Evolutionary conservation across 2,797 vertebrate genomes (phyloP), one percentile per base, ranked within the genome.

Genomic region (Spheniscus humboldti): DNA sequence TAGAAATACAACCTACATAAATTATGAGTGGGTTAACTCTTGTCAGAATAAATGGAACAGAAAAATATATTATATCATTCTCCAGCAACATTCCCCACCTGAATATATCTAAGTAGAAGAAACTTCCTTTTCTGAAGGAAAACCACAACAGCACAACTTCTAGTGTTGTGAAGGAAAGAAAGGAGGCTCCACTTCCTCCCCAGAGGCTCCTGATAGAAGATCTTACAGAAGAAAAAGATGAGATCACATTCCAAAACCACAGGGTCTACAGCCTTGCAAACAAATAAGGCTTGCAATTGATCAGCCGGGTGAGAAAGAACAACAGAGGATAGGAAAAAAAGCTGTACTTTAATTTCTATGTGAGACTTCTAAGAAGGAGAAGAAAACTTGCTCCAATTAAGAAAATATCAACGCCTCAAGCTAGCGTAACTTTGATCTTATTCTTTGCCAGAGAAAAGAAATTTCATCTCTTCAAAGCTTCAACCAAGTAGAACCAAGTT

Each of bases 401-500:
- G 83, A 95, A 95, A 87, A 94, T 91, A 96, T 77, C 89, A 96
- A 91, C 62, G 52, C 95, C 94, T 95, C 47, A 35, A 94, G 91
- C 83, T 62, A 92, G 88, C 24, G 0, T 67, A 87, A 92, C 69
- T 84, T 91, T 94, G 86, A 93, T 94, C 90, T 79, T 50, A 78
- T 31, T 86, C 78, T 89, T 86, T 94, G 85, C 59, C 74, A 95
- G 67, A 78, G 55, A 96, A 97, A 97, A 92, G 73, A 86, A 96
- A 97, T 90, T 97, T 90, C 14, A 19, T 50, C 68, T 95, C 91
- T 95, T 97, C 94, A 97, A 95, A 93, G 83, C 74, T 94, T 93
- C 83, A 95, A 28, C 67, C 59, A 93, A 92, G 85, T 93, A 73
- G 96, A 97, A 87, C 73, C 69, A 90, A 96, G 73, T 91, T 94